Conservation (phyloP, 2,113 vertebrate genomes). For the Pachycephala philippinensis region DNA sequence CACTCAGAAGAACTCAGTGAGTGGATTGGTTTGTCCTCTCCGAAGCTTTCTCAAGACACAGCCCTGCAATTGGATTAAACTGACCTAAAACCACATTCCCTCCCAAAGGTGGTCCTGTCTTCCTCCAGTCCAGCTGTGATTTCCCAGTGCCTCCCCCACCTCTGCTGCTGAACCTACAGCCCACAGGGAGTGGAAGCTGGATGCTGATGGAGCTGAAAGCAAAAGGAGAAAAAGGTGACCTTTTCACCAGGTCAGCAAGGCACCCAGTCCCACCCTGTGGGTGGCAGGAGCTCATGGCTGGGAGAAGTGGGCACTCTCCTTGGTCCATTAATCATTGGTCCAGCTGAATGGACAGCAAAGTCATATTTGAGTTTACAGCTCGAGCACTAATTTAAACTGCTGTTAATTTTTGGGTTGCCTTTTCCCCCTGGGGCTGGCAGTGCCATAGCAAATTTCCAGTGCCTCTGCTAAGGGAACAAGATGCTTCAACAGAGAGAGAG, state of each 20-base stretch:
- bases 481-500: not conserved
- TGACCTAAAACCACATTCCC: not conserved
- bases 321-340: not conserved
- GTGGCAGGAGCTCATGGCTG: not conserved
- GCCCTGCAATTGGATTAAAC: not conserved
- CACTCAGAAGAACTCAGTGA: not conserved
- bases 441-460: not conserved
- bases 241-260: not conserved
- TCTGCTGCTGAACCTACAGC: not conserved
- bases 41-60: not conserved
- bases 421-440: not conserved
- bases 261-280: not conserved
- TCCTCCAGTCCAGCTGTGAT: not conserved
- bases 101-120: not conserved
- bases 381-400: not conserved
- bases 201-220: not conserved
- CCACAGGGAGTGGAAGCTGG: not conserved
- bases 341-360: not conserved
- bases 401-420: not conserved
- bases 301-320: not conserved
- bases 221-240: not conserved
- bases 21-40: not conserved
- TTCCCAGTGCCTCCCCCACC: not conserved
- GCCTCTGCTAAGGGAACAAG: not conserved
- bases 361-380: not conserved